These are phyloP conservation scores for Criorhina ranunculi DNA, from an alignment of 2,888 invertebrate genomes.

Conservation along the genomic window DNA sequence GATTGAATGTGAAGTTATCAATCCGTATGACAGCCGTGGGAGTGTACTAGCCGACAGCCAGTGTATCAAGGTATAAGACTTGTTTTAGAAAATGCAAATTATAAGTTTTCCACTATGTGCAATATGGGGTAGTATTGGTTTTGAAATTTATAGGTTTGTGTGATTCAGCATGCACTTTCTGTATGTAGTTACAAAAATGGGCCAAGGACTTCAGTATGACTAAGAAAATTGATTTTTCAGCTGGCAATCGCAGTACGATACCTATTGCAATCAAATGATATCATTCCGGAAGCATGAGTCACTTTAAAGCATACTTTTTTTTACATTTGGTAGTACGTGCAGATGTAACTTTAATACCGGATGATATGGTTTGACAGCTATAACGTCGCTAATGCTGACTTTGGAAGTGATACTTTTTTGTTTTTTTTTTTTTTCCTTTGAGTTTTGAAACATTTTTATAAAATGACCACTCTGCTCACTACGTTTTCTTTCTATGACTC, in stretches of 20 bases:
- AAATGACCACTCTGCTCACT: too few species aligned
- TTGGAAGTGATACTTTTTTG: too few species aligned
- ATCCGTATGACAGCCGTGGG: slow-evolving; percentile 89
- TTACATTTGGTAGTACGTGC: too few species aligned
- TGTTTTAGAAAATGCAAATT: too few species aligned
- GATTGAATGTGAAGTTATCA: slow-evolving; percentile 89
- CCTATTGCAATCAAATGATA: slow-evolving; percentile 2
- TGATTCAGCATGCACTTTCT: neutral
- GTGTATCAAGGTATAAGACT: slow-evolving; percentile 85
- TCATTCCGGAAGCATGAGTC: slow-evolving; percentile 26
- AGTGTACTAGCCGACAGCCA: slow-evolving; percentile 89
- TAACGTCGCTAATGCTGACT: too few species aligned
- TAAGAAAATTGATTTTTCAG: slow-evolving; percentile 27
- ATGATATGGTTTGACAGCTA: too few species aligned
- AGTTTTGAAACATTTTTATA: too few species aligned
- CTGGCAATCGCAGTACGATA: neutral
- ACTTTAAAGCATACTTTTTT: neutral
- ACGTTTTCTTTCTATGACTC: too few species aligned
- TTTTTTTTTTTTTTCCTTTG: too few species aligned
- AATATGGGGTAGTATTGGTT: neutral
- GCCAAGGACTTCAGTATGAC: slow-evolving; percentile 25
- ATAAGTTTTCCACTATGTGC: neutral
- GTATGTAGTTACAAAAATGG: neutral
- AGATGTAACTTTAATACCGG: too few species aligned
- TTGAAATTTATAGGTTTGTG: neutral